Evolutionary conservation across 2,797 vertebrate species (phyloP), one percentile per base, ranked within the genome.

Genomic region (Spondyliosoma cantharus): DNA sequence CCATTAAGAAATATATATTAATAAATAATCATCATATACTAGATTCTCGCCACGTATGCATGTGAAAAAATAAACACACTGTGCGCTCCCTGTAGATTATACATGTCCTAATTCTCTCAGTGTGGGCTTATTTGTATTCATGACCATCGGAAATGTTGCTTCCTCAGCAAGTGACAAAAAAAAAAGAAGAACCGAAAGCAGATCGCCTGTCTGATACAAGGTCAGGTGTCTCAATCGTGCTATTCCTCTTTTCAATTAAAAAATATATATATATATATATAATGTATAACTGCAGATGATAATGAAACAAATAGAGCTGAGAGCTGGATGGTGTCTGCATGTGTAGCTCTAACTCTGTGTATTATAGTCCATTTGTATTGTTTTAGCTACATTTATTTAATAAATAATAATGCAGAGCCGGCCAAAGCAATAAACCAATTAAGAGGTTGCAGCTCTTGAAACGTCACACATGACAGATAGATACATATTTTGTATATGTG

Each of bases 101-200:
- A 76, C 9, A 22, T 66, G 19, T 49, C 83, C 13, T 64, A 65
- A 68, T 81, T 78, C 24, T 73, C 9, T 78, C 43, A 15, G 45
- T 22, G 42, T 56, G 5, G 7, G 17, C 43, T 77, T 24, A 78
- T 86, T 86, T 61, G 81, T 67, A 86, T 81, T 85, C 73, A 80
- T 54, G 59, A 53, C 71, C 52, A 19, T 4, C 32, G 20, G 65
- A 57, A 15, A 69, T 78, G 77, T 81, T 19, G 70, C 78, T 71
- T 71, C 52, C 27, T 73, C 53, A 64, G 71, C 68, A 86, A 73
- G 80, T 48, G 53, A 78, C 32, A 42, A 27, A 67, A 62, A 19
- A 32, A 63, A 58, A 37, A 37, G 9, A 29, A 25, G 29, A 71
- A 65, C 7, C 0, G 7, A 79, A 71, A 71, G 50, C 19, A 81